These are phyloP conservation scores for Punctoribates punctum DNA, from an alignment of 2,888 invertebrate genomes.

Conservation along the genomic window DNA sequence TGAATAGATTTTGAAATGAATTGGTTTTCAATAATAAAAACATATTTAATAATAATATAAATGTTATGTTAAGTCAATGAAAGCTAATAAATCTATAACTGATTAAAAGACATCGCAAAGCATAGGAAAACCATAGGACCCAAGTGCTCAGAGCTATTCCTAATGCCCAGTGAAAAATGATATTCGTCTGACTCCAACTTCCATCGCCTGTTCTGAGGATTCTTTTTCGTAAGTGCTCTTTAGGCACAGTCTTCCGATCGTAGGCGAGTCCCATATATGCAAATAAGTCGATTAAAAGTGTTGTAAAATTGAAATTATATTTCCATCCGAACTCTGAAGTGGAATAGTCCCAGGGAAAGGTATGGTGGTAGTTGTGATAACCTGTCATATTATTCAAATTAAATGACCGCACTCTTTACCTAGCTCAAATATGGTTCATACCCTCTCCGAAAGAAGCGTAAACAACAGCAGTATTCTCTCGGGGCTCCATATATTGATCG, in stretches of 20 bases:
- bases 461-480: conserved; percentile 53
- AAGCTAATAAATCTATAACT: not conserved
- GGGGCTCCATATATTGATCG: conserved; percentile 65
- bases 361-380: conserved; percentile 57
- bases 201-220: conserved; percentile 58
- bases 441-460: conserved; percentile 52
- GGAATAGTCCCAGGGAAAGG: conserved; percentile 55
- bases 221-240: conserved; percentile 50
- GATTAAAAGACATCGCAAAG: not conserved
- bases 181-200: conserved; percentile 53
- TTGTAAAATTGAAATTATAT: conserved; percentile 53
- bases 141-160: conserved; percentile 1
- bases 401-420: too few species aligned
- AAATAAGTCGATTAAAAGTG: conserved; percentile 54
- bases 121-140: not conserved
- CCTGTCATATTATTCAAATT: conserved; percentile 44
- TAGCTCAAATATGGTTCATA: not conserved
- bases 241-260: conserved; percentile 52
- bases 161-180: not conserved
- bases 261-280: conserved; percentile 53
- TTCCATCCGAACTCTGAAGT: conserved; percentile 54
- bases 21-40: not conserved
- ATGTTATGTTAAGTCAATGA: not conserved
- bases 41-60: too few species aligned
- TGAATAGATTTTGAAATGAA: too few species aligned